Evolutionary conservation across 2,797 vertebrate species (phyloP).

Genomic region (Dicrostonyx torquatus): DNA sequence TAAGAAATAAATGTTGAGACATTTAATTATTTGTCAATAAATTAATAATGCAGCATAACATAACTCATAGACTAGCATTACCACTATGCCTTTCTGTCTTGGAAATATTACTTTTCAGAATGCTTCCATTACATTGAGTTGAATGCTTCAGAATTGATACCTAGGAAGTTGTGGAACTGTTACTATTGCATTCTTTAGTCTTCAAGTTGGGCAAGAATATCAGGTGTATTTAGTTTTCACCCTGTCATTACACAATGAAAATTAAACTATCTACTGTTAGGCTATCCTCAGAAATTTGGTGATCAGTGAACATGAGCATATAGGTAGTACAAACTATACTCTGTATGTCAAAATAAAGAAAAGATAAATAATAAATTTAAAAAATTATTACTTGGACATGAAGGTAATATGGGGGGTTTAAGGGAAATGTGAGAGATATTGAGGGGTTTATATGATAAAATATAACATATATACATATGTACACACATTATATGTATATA

Average conservation of each 20-base stretch:
- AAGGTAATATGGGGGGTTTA: background rate
- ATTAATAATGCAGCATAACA: background rate
- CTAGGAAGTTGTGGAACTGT: background rate
- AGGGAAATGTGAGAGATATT: no score
- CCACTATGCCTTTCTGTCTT: background rate
- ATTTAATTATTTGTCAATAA: background rate
- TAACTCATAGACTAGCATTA: background rate
- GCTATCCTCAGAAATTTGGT: background rate
- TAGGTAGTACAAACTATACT: background rate
- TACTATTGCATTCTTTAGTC: background rate
- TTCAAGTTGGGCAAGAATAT: background rate
- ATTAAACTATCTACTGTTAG: background rate
- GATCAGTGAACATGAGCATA: background rate
- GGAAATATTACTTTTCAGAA: background rate
- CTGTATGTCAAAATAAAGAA: no score
- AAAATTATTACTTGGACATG: background rate
- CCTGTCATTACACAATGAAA: background rate
- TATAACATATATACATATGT: no score
- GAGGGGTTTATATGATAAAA: background rate
- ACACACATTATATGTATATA: no score
- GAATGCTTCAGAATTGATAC: background rate
- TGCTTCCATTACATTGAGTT: background rate
- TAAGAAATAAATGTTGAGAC: background rate
- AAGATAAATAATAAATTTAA: background rate
- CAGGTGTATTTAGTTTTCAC: background rate